phyloP scores from a whole-genome alignment of 2,113 vertebrate genomes.

The Colistium nudipinnis region DNA sequence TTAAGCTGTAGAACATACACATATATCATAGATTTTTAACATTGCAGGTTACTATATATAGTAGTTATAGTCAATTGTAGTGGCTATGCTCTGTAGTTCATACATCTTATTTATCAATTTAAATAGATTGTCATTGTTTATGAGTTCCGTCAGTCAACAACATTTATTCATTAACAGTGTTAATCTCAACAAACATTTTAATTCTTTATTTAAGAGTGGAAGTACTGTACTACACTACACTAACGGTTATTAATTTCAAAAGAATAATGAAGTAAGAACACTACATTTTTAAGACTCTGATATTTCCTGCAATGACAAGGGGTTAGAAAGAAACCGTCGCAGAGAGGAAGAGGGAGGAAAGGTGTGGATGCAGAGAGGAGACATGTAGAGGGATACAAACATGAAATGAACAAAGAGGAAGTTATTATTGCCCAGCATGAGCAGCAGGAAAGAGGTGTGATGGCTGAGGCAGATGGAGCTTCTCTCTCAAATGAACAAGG shows the following conservation, averaged over 20 bases:
- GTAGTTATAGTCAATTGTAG: too few relatives aligned
- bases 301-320: neutral
- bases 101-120: too few relatives aligned
- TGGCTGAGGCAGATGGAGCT: conserved; percentile 50
- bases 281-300: neutral
- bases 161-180: too few relatives aligned
- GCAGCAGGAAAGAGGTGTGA: conserved; percentile 51
- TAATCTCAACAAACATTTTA: too few relatives aligned
- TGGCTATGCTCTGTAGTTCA: too few relatives aligned
- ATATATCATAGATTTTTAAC: too few relatives aligned
- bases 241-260: neutral
- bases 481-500: conserved; percentile 45
- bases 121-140: too few relatives aligned
- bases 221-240: neutral
- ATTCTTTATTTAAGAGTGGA: neutral
- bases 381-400: conserved; percentile 8
- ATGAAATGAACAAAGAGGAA: conserved; percentile 50
- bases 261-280: neutral
- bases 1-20: too few relatives aligned
- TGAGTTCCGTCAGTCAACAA: too few relatives aligned
- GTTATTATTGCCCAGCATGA: conserved; percentile 58
- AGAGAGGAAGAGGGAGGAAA: conserved; percentile 17
- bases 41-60: too few relatives aligned
- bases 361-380: conserved; percentile 27
- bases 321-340: neutral